These are phyloP conservation scores for Caretta caretta DNA, from an alignment of 2,113 vertebrate species.

Conservation along the genomic window DNA sequence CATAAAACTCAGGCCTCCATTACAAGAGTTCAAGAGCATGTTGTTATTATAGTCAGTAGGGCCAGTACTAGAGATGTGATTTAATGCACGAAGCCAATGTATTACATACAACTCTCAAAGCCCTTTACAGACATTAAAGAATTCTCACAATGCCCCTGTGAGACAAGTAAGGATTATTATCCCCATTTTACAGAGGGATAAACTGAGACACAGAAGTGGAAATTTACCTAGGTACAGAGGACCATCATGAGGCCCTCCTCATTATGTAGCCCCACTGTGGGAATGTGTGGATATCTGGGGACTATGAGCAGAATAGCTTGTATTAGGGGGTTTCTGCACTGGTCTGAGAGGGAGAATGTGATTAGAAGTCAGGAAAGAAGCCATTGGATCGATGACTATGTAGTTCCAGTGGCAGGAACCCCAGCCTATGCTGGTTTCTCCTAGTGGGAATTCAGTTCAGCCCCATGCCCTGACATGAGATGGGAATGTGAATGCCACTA, in stretches of 20 bases:
- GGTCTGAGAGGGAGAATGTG: neutral
- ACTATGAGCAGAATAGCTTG: neutral
- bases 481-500: neutral
- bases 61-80: neutral
- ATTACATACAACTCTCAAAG: neutral
- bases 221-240: neutral
- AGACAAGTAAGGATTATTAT: neutral
- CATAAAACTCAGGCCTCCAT: neutral
- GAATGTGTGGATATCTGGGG: neutral
- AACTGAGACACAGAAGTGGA: neutral
- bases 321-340: neutral
- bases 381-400: neutral
- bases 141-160: neutral
- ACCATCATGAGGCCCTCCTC: neutral
- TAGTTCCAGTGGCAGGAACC: constrained; percentile 10
- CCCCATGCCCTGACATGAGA: neutral
- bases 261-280: neutral
- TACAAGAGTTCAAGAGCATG: neutral
- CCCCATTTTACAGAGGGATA: neutral
- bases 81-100: neutral
- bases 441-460: neutral
- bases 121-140: neutral
- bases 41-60: neutral
- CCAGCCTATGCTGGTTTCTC: neutral
- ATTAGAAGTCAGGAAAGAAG: neutral